Evolutionary conservation across 2,888 invertebrate genomes (phyloP), one percentile per base, ranked within the genome.

Genomic region (Oligia strigilis): DNA sequence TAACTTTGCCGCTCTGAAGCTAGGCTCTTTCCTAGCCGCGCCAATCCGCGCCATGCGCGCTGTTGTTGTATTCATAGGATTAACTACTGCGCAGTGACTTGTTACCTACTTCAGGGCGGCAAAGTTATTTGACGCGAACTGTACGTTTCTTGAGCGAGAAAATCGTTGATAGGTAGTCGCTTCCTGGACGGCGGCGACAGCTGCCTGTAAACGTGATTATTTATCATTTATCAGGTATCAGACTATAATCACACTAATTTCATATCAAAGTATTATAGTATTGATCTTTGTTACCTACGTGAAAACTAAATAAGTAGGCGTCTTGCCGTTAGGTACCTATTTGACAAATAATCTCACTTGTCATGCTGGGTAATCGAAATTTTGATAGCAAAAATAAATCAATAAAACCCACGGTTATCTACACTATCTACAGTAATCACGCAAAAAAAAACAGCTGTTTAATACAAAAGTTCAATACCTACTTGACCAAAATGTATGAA

Each of bases 211-310:
- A 49, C 49, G 4, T 49, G 52, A 64, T 72, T 17, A 29, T 19
- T 81, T 64, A 81, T 81, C 29, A 46, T 1, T 46, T 36, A 80
- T 19, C 71, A 11, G 9, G 14, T 62, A 29, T n/a, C 60, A 40
- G 23, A 46, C 5, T 64, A 55, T 3, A 55, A 80, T 71, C 55
- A 73, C 58, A 58, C 19, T 49, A 52, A 77, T 77, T 64, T 29
- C 5, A 65, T 29, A 58, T n/a, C 2, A 4, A 67, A 23, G 8
- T 14, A 62, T n/a, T n/a, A n/a, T n/a, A n/a, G n/a, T n/a, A 60
- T 60, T 62, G 5, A 46, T 69, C 29, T 52, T 29, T 43, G 29
- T 80, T 43, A 4, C 4, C 36, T 29, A 70, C 71, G 52, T 70
- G 4, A n/a, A 19, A 55, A 80, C 14, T 19, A 40, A 60, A 19